Percentiles rank a stretch among this genome's conserved stretches.
These are phyloP conservation scores for Venusia cambrica DNA, from an alignment of 2,888 invertebrate genomes.

Conservation along the genomic window DNA sequence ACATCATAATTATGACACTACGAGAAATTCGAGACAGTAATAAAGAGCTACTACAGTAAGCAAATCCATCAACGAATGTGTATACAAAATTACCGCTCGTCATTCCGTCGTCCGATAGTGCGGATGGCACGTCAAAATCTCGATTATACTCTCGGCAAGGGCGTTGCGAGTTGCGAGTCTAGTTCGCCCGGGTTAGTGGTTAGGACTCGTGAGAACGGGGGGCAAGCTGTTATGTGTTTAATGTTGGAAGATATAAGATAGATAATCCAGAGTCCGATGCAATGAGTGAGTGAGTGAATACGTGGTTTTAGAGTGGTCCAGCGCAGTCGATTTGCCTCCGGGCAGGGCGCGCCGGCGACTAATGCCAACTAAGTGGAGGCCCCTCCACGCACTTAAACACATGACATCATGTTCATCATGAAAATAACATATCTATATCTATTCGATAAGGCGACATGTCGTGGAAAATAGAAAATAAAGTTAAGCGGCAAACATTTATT, in stretches of 20 bases:
- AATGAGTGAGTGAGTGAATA: constrained; percentile 7
- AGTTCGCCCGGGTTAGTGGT: constrained; percentile 44
- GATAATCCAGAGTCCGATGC: constrained; percentile 13
- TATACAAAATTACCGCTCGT: constrained; percentile 75
- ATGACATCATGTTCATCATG: constrained; percentile 40
- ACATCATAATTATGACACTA: constrained; percentile 67
- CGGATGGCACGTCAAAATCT: constrained; percentile 68
- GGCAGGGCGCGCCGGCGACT: constrained; percentile 9
- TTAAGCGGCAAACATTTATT: constrained; percentile 53
- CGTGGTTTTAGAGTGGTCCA: too few species aligned
- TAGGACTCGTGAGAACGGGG: constrained; percentile 50
- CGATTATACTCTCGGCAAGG: constrained; percentile 52
- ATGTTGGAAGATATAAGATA: constrained; percentile 31
- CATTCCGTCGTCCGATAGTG: constrained; percentile 67
- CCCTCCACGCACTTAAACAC: constrained; percentile 48
- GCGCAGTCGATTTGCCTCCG: too few species aligned
- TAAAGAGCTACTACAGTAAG: constrained; percentile 78
- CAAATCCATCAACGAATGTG: constrained; percentile 77
- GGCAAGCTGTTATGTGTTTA: constrained; percentile 43
- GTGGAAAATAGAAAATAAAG: constrained; percentile 70
- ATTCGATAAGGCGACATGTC: constrained; percentile 23
- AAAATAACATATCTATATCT: constrained; percentile 16
- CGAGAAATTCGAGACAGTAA: constrained; percentile 77
- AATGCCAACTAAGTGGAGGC: constrained; percentile 24
- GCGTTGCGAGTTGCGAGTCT: constrained; percentile 30